A percentile compares a stretch with the other conserved stretches of the same genome.
phyloP scores from a whole-genome alignment of 2,797 vertebrate genomes.

The Coregonus ussuriensis region DNA sequence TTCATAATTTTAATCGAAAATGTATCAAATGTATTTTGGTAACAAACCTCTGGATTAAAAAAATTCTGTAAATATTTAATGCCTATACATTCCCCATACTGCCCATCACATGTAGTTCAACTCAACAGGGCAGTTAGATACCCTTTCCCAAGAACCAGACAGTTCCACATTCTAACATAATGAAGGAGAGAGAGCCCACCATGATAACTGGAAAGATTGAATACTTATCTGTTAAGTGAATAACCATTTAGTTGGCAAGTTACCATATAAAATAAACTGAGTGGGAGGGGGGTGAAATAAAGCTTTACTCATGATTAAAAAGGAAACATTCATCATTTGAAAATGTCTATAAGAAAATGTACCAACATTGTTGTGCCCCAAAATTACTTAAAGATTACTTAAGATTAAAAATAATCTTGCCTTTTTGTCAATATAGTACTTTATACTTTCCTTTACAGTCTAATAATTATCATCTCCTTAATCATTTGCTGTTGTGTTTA shows the following conservation, averaged over 20 bases:
- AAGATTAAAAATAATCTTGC: conserved; percentile 4
- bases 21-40: conserved; percentile 58
- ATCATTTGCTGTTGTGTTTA: conserved; percentile 27
- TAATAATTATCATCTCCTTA: neutral
- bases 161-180: conserved; percentile 23
- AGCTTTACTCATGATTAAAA: neutral
- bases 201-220: conserved; percentile 15
- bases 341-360: neutral
- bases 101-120: conserved; percentile 13
- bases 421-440: neutral
- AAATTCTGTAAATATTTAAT: conserved; percentile 40
- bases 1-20: conserved; percentile 42
- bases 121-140: conserved; percentile 5
- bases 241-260: conserved; percentile 19
- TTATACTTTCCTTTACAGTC: neutral
- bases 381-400: conserved; percentile 18
- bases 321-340: neutral
- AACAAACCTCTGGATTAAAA: conserved; percentile 49
- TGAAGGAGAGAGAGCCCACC: conserved; percentile 23
- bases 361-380: neutral
- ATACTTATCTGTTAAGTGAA: conserved; percentile 6
- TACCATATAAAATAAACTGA: conserved; percentile 18
- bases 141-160: neutral
- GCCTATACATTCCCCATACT: conserved; percentile 34
- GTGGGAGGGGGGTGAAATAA: conserved; percentile 4